Base-by-base conservation (phyloP, 2,797 vertebrate genomes). In the Cynodonichthys magdalenae region DNA sequence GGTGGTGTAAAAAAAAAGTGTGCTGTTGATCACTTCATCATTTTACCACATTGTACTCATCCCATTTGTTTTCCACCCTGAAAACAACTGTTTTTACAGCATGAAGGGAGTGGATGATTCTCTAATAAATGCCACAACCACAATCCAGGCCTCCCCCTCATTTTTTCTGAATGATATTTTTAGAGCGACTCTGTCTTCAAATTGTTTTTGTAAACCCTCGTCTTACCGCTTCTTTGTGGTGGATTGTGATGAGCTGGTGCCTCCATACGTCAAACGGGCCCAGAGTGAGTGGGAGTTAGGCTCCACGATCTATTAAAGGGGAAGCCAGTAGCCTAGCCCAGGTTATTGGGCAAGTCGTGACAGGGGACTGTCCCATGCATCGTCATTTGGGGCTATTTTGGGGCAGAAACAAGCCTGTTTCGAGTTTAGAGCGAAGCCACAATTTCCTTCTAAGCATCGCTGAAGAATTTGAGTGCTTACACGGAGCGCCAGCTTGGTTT, bases 361-460 rank as follows among this genome's bases (percentile, higher is more conserved):
- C 58, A 53, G 64, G 78, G 83, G 77, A 81, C 71, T 9, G 53
- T 77, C 84, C 77, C 62, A 34, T 82, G 79, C 78, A 89, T 88
- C 89, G 90, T 88, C 81, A 86, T 77, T 81, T 4, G 48, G 53
- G 83, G 75, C 90, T 93, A 92, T 92, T 93, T 92, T 85, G 8
- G 72, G 76, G 68, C 57, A 39, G 56, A 44, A 83, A 59, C 64
- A 67, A 65, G 84, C 80, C 89, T 94, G 91, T 86, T 93, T 90
- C 79, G 79, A 88, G 75, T 92, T 92, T 80, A 80, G 73, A 42
- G 73, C 75, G 61, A 91, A 88, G 46, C 90, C 91, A 79, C 90
- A 86, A 66, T 78, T 90, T 92, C 87, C 87, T 89, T 89, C 88
- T 90, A 92, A 91, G 81, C 66, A 76, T 66, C 86, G 83, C 88